Evolutionary conservation across 2,797 vertebrate genomes (phyloP), one percentile per base, ranked within the genome.

Genomic region (Semaprochilodus insignis): DNA sequence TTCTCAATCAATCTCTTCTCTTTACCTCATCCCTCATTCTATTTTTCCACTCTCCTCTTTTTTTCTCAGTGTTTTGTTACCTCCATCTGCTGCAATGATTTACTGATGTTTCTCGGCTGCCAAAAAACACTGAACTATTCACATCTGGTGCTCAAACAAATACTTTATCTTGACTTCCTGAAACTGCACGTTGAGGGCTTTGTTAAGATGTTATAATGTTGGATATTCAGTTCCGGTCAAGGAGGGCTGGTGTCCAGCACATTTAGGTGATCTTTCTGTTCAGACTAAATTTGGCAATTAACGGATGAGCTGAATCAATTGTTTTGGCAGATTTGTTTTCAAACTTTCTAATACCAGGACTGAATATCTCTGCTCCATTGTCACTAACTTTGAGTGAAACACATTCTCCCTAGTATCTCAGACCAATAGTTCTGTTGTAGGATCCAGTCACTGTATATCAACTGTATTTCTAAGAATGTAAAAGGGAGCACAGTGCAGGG

Each of bases 11-110:
- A 80, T 89, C 85, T 75, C 80, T 63, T 73, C 85, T 83, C 84
- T 85, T 85, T 81, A 79, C 69, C 69, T 87, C 78, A 80, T 86
- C 83, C 16, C 65, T 82, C 81, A 1, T 31, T 81, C 36, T 87
- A 88, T 71, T 82, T 81, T 57, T 59, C 59, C 72, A 67, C 51
- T 57, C 55, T 82, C 73, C 74, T 62, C 79, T 8, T 1, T 80
- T 60, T 72, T 48, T 66, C 52, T 60, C 44, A 77, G 67, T 27
- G n/a, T 78, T 88, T 90, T 87, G 81, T 85, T 89, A 75, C 44
- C 69, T 81, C 87, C 87, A 89, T 91, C 88, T 92, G 90, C 83
- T 86, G 63, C 71, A 81, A 27, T 83, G 36, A 27, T 80, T 70
- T 31, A 48, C 81, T 85, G 57, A 71, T 55, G 34, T 73, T 51